Evolutionary conservation across 2,797 vertebrate genomes (phyloP).

Genomic region (Karalla daura): DNA sequence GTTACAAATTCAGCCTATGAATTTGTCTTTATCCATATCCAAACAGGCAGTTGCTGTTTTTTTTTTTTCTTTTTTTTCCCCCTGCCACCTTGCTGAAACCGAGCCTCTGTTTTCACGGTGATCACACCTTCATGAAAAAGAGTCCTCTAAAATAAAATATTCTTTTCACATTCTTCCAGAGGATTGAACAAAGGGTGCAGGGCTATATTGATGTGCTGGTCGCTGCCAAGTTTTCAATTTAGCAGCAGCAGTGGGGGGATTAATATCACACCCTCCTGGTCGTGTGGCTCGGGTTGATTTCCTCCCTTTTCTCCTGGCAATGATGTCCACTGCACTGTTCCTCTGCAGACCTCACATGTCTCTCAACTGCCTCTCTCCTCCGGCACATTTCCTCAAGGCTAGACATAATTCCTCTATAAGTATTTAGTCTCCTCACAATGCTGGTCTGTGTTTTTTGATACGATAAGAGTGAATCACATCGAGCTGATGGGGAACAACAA

Average conservation of each 20-base stretch:
- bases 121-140: constrained; percentile 28
- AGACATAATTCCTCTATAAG: constrained; percentile 17
- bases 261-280: constrained; percentile 52
- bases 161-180: constrained; percentile 27
- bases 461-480: no score
- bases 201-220: constrained; percentile 23
- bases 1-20: constrained; percentile 54
- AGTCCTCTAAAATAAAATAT: constrained; percentile 21
- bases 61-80: not conserved
- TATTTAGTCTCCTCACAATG: constrained; percentile 41
- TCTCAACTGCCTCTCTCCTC: constrained; percentile 16
- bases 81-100: not conserved
- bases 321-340: constrained; percentile 20
- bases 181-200: constrained; percentile 35
- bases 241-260: constrained; percentile 47
- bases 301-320: constrained; percentile 36
- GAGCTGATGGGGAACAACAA: no score
- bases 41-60: constrained; percentile 22
- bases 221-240: constrained; percentile 64
- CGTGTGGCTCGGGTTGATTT: constrained; percentile 37
- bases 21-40: constrained; percentile 55
- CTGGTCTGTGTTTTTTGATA: constrained; percentile 15
- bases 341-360: constrained; percentile 31
- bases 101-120: constrained; percentile 30
- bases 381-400: not conserved